Evolutionary conservation across 1,140 invertebrate species (phyloP), one percentile per base, ranked within the genome.

Genomic region (Drosophila yakuba): DNA sequence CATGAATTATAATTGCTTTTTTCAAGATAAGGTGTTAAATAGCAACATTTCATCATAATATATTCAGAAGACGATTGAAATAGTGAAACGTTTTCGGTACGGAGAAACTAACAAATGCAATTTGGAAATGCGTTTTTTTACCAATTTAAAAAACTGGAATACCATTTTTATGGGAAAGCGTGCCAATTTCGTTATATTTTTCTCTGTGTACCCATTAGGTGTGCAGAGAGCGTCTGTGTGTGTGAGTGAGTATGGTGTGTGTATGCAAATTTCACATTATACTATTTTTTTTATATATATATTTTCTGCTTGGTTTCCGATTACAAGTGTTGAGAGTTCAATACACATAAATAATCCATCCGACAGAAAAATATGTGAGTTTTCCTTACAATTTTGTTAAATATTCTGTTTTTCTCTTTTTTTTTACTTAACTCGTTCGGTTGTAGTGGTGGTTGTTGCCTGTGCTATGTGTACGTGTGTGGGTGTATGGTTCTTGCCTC

Each of bases 361-460:
- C 57, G 60, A 62, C 62, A 64, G 41, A 68, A 68, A 68, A 66
- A 66, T 60, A 63, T 63, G 60, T 43, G 60, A 60, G 25, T 63
- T 69, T 57, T 72, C 47, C 64, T 71, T 72, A 56, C 20, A 71
- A 69, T 67, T 69, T 47, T 41, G 23, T 39, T 69, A 32, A 44
- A 36, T 25, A 51, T 52, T 55, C 4, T 43, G 4, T 45, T 45
- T 45, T 20, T 20, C 20, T 20, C 20, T 61, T 71, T 57, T 73
- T 39, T 32, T 59, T 66, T 66, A 59, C 63, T 75, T 71, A 76
- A 71, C 74, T 78, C 74, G 78, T 76, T 86, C 82, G 82, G 82
- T 66, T 86, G 82, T 76, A 88, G 82, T 88, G 83, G 82, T 86
- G 83, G 82, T 82, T 78, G 50, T 86, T 76, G 82, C 83, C 83